These are phyloP conservation scores for Gallirallus australis DNA, from an alignment of 2,797 vertebrate genomes.

Conservation along the genomic window DNA sequence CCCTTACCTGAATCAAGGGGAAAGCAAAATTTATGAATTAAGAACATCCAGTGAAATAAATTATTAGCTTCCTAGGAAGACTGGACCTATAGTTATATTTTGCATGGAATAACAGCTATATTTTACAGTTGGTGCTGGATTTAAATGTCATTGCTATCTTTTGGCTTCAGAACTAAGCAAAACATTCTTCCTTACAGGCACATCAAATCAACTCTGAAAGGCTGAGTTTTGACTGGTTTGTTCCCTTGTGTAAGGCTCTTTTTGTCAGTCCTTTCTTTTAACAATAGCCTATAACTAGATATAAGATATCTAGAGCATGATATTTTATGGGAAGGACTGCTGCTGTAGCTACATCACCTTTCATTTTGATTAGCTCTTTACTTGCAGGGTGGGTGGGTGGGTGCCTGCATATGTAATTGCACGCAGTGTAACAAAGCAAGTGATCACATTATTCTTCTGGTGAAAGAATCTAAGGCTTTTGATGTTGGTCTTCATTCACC, in stretches of 20 bases:
- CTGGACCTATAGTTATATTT: background rate
- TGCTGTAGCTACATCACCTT: background rate
- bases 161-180: background rate
- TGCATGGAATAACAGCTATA: background rate
- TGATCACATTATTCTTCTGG: background rate
- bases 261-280: background rate
- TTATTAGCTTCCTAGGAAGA: background rate
- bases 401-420: background rate
- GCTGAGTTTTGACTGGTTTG: background rate
- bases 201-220: background rate
- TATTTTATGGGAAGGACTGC: background rate
- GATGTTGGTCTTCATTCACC: background rate
- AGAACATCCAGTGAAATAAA: background rate
- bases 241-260: background rate
- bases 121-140: background rate
- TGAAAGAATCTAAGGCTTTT: background rate
- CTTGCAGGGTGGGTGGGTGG: background rate
- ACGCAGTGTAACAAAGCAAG: background rate
- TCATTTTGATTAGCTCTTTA: background rate
- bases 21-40: background rate
- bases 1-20: background rate
- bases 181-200: background rate
- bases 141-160: background rate
- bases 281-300: background rate
- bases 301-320: background rate